phyloP scores from a whole-genome alignment of 2,888 invertebrate genomes.

The Chymomyza caudatula region DNA sequence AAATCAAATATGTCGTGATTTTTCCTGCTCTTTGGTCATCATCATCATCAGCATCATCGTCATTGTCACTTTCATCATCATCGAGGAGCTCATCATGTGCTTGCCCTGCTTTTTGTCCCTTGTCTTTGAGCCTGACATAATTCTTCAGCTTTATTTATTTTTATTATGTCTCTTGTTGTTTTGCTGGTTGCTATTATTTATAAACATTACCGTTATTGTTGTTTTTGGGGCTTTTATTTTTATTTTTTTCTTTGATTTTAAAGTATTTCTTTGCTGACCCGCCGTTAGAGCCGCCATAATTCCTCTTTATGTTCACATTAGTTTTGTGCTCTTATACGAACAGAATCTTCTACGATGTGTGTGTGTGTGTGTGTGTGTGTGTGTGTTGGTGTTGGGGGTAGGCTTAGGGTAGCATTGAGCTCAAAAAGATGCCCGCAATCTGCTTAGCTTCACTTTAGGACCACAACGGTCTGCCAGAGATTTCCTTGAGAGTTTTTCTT shows the following conservation, averaged over 20 bases:
- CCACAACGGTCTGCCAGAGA: too few species aligned
- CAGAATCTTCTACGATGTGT: not conserved
- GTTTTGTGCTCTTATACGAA: slow-evolving; percentile 42
- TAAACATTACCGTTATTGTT: not conserved
- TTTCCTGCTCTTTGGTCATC: slow-evolving; percentile 13
- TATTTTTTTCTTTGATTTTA: not conserved
- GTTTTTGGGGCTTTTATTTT: not conserved
- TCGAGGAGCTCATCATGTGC: not conserved
- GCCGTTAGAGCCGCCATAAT: slow-evolving; percentile 57
- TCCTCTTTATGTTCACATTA: slow-evolving; percentile 67
- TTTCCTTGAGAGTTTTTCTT: too few species aligned
- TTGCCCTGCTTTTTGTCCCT: not conserved
- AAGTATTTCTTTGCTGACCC: slow-evolving; percentile 10
- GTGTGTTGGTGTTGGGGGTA: slow-evolving; percentile 23
- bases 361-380: not conserved
- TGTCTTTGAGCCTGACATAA: slow-evolving; percentile 32
- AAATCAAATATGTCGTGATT: slow-evolving; percentile 45
- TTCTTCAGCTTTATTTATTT: slow-evolving; percentile 62
- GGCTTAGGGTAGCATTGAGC: too few species aligned
- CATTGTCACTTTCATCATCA: not conserved
- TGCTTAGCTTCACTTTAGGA: too few species aligned
- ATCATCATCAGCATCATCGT: too few species aligned
- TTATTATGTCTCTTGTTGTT: slow-evolving; percentile 42
- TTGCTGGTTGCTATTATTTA: not conserved
- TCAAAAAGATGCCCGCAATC: too few species aligned